Evolutionary conservation across 2,888 invertebrate species (phyloP).

Genomic region (Halocaridina rubra): DNA sequence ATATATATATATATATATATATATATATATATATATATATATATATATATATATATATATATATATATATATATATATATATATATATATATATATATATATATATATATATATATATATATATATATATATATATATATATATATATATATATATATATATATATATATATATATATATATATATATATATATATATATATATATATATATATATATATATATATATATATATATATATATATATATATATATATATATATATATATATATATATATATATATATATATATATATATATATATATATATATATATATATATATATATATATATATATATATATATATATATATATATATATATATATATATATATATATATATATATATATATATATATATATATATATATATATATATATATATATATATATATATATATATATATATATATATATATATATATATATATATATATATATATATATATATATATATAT

Average conservation of each 20-base stretch:
- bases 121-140: not conserved
- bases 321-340: slow-evolving; percentile 5
- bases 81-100: not conserved
- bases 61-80: not conserved
- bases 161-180: not conserved
- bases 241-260: slow-evolving; percentile 8
- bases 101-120: not conserved
- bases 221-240: slow-evolving; percentile 8
- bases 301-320: slow-evolving; percentile 8
- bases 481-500: not conserved
- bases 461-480: not conserved
- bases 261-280: slow-evolving; percentile 8
- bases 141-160: slow-evolving; percentile 8
- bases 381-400: not conserved
- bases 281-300: slow-evolving; percentile 8
- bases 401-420: slow-evolving; percentile 3
- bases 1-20: not conserved
- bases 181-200: not conserved
- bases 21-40: not conserved
- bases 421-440: slow-evolving; percentile 8
- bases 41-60: slow-evolving; percentile 1
- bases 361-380: slow-evolving; percentile 5
- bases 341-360: slow-evolving; percentile 1
- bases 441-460: slow-evolving; percentile 5
- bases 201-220: slow-evolving; percentile 8